These are phyloP conservation scores for Bombus sibiricus DNA, from an alignment of 1,140 invertebrate genomes.

Conservation along the genomic window DNA sequence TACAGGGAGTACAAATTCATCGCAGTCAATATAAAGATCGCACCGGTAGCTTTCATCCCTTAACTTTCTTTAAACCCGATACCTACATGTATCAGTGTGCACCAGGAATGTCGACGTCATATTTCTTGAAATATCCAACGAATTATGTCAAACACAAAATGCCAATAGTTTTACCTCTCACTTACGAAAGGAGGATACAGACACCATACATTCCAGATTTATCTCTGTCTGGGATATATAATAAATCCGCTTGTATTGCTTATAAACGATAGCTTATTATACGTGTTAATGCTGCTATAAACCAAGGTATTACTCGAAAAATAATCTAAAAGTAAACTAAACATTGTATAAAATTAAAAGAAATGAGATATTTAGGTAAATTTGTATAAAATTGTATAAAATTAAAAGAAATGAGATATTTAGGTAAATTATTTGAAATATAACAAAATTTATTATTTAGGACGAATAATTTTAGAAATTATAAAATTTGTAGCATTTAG, in stretches of 20 bases:
- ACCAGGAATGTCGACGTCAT: conserved; percentile 72
- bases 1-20: conserved; percentile 83
- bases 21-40: conserved; percentile 84
- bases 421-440: no score
- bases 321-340: no score
- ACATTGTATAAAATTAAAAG: no score
- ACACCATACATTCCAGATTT: conserved; percentile 82
- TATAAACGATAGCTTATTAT: conserved; percentile 61
- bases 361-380: no score
- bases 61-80: conserved; percentile 82
- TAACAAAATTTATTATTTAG: no score
- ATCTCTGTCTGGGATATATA: conserved; percentile 80
- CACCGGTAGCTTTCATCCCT: conserved; percentile 81
- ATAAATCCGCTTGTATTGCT: conserved; percentile 55
- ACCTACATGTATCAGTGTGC: conserved; percentile 82
- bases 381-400: no score
- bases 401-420: no score
- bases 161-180: conserved; percentile 82
- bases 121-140: conserved; percentile 79
- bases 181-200: conserved; percentile 79
- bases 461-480: no score
- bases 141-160: conserved; percentile 84
- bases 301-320: no score
- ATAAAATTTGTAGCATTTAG: no score
- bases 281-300: neutral